Conservation (phyloP, 2,888 invertebrate genomes). For the Cistogaster globosa region DNA sequence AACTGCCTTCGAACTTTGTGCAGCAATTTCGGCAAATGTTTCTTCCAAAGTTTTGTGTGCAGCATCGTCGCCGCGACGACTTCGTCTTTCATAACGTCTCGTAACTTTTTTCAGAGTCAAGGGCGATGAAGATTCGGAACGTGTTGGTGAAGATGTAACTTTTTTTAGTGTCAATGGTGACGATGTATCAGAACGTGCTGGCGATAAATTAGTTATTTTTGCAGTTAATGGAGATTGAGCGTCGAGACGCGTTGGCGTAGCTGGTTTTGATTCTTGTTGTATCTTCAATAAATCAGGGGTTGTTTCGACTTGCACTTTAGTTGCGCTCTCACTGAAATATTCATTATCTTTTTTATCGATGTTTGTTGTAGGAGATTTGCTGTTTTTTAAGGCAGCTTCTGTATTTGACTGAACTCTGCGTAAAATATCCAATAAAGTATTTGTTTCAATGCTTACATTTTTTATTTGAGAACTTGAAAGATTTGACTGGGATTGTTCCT, state of each 20-base stretch:
- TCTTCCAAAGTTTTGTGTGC: conserved; percentile 73
- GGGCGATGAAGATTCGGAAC: conserved; percentile 62
- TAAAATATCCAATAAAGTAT: conserved; percentile 73
- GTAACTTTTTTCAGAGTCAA: conserved; percentile 65
- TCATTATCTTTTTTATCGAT: background rate
- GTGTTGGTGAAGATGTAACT: conserved; percentile 58
- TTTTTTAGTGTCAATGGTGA: conserved; percentile 61
- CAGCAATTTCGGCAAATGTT: conserved; percentile 74
- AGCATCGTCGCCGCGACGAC: conserved; percentile 64
- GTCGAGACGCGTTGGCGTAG: conserved; percentile 25
- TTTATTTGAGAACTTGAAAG: conserved; percentile 56
- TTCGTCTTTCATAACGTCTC: conserved; percentile 73
- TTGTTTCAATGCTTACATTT: conserved; percentile 72
- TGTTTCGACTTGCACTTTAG: background rate
- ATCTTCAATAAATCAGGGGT: background rate
- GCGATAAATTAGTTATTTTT: conserved; percentile 53
- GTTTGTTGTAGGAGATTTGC: conserved; percentile 24
- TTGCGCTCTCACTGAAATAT: background rate
- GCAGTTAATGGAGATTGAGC: conserved; percentile 8
- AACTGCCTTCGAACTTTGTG: conserved; percentile 72
- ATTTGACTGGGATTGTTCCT: conserved; percentile 2
- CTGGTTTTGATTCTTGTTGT: background rate
- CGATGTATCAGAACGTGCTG: conserved; percentile 58
- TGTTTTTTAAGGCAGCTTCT: conserved; percentile 65
- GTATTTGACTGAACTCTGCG: conserved; percentile 72